Evolutionary conservation across 2,888 invertebrate genomes (phyloP).

Genomic region (Caenorhabditis afra): DNA sequence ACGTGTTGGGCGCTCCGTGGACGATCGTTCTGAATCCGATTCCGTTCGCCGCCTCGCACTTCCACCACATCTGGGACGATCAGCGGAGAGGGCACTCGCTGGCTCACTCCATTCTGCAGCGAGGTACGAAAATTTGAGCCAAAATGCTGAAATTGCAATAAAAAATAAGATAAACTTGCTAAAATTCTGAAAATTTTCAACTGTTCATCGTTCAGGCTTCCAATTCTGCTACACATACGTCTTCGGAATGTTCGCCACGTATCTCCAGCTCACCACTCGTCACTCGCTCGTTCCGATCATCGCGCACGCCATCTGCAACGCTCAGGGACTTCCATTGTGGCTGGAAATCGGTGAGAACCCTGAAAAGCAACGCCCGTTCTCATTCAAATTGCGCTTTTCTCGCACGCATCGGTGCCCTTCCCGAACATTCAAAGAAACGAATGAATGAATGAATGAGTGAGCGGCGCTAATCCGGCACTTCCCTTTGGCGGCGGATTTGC

Average conservation of each 20-base stretch:
- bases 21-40: constrained; percentile 68
- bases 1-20: constrained; percentile 45
- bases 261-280: constrained; percentile 70
- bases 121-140: constrained; percentile 61
- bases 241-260: constrained; percentile 79
- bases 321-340: constrained; percentile 74
- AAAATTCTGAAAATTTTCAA: background rate
- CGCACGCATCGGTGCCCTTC: too few species aligned
- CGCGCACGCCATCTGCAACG: constrained; percentile 77
- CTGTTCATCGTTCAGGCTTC: constrained; percentile 69
- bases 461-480: too few species aligned
- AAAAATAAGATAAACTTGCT: too few species aligned
- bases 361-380: too few species aligned
- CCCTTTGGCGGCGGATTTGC: too few species aligned
- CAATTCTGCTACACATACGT: constrained; percentile 80
- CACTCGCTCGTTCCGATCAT: constrained; percentile 76
- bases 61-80: constrained; percentile 78
- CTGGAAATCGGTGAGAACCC: constrained; percentile 65
- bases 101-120: constrained; percentile 57
- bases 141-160: constrained; percentile 1
- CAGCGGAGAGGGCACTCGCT: constrained; percentile 66
- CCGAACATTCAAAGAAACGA: too few species aligned
- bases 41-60: constrained; percentile 75
- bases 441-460: too few species aligned
- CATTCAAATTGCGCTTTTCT: too few species aligned